Conservation (phyloP, 1,140 invertebrate genomes). For the Pinna nobilis region DNA sequence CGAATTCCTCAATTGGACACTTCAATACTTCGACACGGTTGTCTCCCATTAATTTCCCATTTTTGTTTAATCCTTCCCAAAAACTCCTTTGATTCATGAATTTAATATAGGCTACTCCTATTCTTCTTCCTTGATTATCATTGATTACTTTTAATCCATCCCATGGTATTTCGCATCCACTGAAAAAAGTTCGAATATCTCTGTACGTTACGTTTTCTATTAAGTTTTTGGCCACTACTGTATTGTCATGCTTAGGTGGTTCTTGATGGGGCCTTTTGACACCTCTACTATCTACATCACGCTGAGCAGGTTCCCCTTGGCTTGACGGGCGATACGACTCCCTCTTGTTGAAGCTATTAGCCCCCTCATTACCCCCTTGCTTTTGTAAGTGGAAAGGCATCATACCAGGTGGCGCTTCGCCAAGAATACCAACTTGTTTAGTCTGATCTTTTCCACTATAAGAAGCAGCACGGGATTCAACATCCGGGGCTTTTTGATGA, state of each 20-base stretch:
- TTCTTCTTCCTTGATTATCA: slow-evolving; percentile 85
- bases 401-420: too few relatives aligned
- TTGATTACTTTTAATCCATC: slow-evolving; percentile 91
- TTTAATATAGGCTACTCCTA: slow-evolving; percentile 86
- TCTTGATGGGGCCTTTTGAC: slow-evolving; percentile 15
- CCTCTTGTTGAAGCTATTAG: too few relatives aligned
- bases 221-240: slow-evolving; percentile 57
- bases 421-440: too few relatives aligned
- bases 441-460: too few relatives aligned
- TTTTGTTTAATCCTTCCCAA: slow-evolving; percentile 81
- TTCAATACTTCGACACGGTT: slow-evolving; percentile 60
- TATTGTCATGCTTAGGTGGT: slow-evolving; percentile 17
- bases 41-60: slow-evolving; percentile 71
- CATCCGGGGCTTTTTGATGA: too few relatives aligned
- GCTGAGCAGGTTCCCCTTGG: background rate
- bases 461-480: too few relatives aligned
- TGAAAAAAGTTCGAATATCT: slow-evolving; percentile 88
- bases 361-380: too few relatives aligned
- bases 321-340: background rate
- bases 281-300: slow-evolving; percentile 38
- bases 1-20: slow-evolving; percentile 63
- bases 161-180: slow-evolving; percentile 84
- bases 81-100: slow-evolving; percentile 82
- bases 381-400: too few relatives aligned
- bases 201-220: slow-evolving; percentile 70